Evolutionary conservation across 2,888 invertebrate species (phyloP).

Genomic region (Calliphora vomitoria): DNA sequence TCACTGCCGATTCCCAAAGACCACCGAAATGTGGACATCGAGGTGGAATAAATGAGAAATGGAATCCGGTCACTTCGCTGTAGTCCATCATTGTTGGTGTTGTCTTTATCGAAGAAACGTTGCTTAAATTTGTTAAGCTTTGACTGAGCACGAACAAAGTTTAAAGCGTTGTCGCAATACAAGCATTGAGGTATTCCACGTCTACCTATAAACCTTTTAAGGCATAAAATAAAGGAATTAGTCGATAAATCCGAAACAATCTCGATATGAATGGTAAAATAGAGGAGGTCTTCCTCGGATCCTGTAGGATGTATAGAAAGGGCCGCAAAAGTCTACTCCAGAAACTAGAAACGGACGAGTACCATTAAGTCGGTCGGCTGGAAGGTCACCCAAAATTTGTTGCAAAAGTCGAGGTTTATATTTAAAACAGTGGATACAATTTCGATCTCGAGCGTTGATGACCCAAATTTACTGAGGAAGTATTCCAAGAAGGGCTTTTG

Average conservation of each 20-base stretch:
- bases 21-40: conserved; percentile 32
- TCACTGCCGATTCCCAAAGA: conserved; percentile 16
- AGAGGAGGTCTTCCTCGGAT: too few relatives aligned
- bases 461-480: too few relatives aligned
- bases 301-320: not conserved
- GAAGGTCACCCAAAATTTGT: not conserved
- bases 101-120: not conserved
- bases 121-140: not conserved
- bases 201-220: too few relatives aligned
- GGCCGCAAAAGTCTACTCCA: not conserved
- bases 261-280: too few relatives aligned
- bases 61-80: not conserved
- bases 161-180: too few relatives aligned
- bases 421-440: not conserved
- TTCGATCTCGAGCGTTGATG: not conserved
- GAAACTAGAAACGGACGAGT: not conserved
- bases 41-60: conserved; percentile 4
- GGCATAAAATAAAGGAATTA: too few relatives aligned
- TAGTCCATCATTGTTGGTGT: not conserved
- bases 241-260: too few relatives aligned
- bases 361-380: not conserved
- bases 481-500: too few relatives aligned
- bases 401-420: not conserved
- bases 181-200: too few relatives aligned
- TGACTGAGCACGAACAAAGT: too few relatives aligned